Evolutionary conservation across 2,113 vertebrate species (phyloP).

Genomic region (Cyprinodon brontotheroides): DNA sequence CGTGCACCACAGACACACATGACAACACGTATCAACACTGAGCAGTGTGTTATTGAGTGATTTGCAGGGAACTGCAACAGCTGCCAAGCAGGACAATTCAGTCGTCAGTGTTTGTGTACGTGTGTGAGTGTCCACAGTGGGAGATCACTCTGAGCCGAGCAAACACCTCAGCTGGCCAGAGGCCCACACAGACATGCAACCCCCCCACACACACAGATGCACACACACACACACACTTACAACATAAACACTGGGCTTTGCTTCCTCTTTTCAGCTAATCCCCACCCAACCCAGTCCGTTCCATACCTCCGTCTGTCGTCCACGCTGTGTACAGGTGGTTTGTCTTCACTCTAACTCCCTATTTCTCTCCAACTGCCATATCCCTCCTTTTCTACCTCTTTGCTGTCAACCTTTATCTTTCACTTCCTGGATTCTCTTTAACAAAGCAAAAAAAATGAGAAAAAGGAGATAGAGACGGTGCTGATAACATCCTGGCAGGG

Average conservation of each 20-base stretch:
- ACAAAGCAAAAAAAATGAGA: conserved; percentile 14
- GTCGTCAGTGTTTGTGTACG: conserved; percentile 48
- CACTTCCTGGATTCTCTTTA: conserved; percentile 1
- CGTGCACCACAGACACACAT: conserved; percentile 15
- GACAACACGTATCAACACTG: conserved; percentile 21
- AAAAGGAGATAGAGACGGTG: not conserved
- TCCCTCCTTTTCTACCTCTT: not conserved
- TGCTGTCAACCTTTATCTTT: conserved; percentile 3
- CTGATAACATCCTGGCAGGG: not conserved
- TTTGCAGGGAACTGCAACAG: conserved; percentile 67
- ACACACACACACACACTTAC: conserved; percentile 28
- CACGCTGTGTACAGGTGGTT: conserved; percentile 66
- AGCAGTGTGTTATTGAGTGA: conserved; percentile 63
- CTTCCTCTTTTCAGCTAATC: conserved; percentile 70
- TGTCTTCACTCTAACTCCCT: conserved; percentile 16
- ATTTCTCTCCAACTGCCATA: not conserved
- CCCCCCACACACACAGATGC: conserved; percentile 32
- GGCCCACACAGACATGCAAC: conserved; percentile 47
- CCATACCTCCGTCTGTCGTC: conserved; percentile 75
- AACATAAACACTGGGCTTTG: conserved; percentile 40
- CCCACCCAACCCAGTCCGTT: conserved; percentile 60
- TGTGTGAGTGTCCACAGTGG: conserved; percentile 61
- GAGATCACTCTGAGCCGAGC: conserved; percentile 71
- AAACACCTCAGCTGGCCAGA: conserved; percentile 72
- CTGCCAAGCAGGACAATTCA: conserved; percentile 71